Evolutionary conservation across 2,113 vertebrate genomes (phyloP).

Genomic region (Glaucidium brasilianum): DNA sequence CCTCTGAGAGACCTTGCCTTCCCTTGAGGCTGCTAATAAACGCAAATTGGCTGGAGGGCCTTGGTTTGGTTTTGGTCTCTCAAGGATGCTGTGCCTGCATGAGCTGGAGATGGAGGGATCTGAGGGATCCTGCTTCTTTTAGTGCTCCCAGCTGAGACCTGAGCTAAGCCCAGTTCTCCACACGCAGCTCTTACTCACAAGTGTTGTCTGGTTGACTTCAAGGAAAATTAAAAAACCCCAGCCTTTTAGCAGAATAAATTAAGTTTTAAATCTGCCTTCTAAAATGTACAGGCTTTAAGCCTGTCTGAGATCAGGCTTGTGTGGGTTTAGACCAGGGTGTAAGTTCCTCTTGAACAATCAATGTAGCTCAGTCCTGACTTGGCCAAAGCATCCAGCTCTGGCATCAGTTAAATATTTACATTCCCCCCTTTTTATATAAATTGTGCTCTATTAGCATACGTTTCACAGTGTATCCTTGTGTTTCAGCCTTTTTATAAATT

Average conservation of each 20-base stretch:
- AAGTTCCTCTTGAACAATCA: constrained; percentile 51
- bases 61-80: background rate
- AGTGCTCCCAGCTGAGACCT: background rate
- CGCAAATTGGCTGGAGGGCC: background rate
- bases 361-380: constrained; percentile 52
- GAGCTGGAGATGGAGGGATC: fast-evolving
- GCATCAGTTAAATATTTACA: constrained; percentile 75
- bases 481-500: constrained; percentile 59
- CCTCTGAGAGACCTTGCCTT: background rate
- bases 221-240: background rate
- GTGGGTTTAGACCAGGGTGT: background rate
- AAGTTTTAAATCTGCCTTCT: background rate
- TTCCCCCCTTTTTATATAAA: constrained; percentile 70
- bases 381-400: constrained; percentile 58
- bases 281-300: background rate
- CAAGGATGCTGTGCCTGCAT: background rate
- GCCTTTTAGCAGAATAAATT: background rate
- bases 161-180: background rate
- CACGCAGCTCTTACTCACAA: background rate
- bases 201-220: background rate
- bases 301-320: background rate
- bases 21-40: background rate
- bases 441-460: constrained; percentile 72
- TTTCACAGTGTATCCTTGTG: constrained; percentile 75
- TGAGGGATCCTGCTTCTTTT: background rate